Conservation (phyloP, 1,140 invertebrate genomes). For the Zeugodacus cucurbitae region DNA sequence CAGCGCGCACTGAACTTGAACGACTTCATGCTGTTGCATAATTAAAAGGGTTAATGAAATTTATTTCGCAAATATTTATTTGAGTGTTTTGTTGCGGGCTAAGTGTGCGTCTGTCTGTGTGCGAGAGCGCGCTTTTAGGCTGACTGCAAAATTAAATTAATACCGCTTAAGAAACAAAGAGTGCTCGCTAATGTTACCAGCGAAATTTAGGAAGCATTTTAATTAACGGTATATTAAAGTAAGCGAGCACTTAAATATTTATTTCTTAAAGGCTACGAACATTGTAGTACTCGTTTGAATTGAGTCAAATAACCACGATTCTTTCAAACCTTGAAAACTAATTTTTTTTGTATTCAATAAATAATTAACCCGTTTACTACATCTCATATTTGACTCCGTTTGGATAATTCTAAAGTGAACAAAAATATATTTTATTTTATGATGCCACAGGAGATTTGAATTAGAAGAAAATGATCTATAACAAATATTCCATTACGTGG, state of each 20-base stretch:
- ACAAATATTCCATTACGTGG: too few species aligned
- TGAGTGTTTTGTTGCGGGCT: not conserved
- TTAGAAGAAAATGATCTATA: too few species aligned
- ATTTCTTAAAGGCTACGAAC: too few species aligned
- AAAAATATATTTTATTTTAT: too few species aligned
- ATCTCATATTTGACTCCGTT: too few species aligned
- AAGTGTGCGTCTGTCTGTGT: not conserved
- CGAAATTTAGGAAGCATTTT: not conserved
- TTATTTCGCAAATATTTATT: not conserved
- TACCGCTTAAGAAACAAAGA: not conserved
- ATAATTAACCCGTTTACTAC: too few species aligned
- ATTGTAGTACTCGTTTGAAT: too few species aligned
- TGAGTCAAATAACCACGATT: too few species aligned
- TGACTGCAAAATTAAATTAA: not conserved
- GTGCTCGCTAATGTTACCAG: not conserved
- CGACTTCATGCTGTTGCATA: conserved; percentile 21
- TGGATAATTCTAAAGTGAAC: too few species aligned
- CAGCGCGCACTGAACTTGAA: not conserved
- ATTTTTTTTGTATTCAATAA: too few species aligned
- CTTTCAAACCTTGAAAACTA: too few species aligned
- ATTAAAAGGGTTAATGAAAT: conserved; percentile 29
- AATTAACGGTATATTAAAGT: not conserved
- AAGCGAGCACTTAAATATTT: not conserved
- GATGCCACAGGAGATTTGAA: too few species aligned
- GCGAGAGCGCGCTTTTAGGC: not conserved